Evolutionary conservation across 2,797 vertebrate species (phyloP), one percentile per base, ranked within the genome.

Genomic region (Peromyscus attwateri): DNA sequence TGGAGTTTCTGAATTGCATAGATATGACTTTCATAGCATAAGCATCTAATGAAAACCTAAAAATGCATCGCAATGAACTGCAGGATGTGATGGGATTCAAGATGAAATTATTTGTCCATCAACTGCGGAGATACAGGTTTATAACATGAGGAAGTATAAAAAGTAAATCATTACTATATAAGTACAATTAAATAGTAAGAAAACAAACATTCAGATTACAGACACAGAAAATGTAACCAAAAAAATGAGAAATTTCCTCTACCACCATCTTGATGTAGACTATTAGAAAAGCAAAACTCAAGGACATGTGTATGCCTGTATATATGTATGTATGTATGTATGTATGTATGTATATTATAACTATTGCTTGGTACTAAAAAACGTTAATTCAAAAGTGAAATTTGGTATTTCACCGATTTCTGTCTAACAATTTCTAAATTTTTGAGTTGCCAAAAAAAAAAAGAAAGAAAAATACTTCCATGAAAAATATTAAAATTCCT

Each of bases 361-460:
- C 16, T n/a, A n/a, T 77, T 91, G n/a, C 17, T 37, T 87, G 75
- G 29, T 71, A 79, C 23, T 62, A 68, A 55, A 94, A 94, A 89
- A 66, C 17, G 81, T 87, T 82, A 85, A 84, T 75, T 80, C 21
- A 87, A 70, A 93, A 89, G 2, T 76, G 6, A 87, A 94, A 93
- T 52, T 34, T 46, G 17, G n/a, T 64, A 71, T 19, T 89, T 68
- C 88, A 19, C 25, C 83, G 17, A 81, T 84, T 68, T 66, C 83
- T 46, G 55, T 70, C 31, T 85, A 68, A 8, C 40, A 55, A 87
- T 49, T 37, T 80, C 80, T 62, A 89, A 92, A 91, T 13, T 95
- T 81, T 55, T 92, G 80, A 55, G 66, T 80, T 66, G 43, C 43
- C 10, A 79, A 43, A 82, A 82, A 68, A 62, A 4, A 34, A 52